Evolutionary conservation across 2,797 vertebrate species (phyloP).

Genomic region (Alauda arvensis): DNA sequence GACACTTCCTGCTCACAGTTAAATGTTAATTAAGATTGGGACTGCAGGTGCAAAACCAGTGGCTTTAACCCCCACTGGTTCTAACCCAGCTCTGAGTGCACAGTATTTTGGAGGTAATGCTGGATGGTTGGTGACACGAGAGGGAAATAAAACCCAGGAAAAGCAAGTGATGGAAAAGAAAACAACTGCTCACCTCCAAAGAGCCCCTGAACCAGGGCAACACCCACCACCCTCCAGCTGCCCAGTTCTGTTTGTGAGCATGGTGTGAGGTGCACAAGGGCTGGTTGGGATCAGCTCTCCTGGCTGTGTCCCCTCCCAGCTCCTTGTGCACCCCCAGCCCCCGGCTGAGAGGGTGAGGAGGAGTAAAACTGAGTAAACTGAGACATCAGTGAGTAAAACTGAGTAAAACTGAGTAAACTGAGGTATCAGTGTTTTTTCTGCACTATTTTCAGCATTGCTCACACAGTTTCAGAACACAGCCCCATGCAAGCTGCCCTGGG

Average conservation of each 20-base stretch:
- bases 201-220: neutral
- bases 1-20: neutral
- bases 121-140: neutral
- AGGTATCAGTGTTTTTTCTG: neutral
- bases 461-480: neutral
- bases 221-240: accelerated
- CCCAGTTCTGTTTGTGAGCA: neutral
- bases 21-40: neutral
- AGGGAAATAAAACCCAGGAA: neutral
- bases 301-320: neutral
- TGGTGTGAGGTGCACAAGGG: no score
- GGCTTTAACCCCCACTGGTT: neutral
- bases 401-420: neutral
- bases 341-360: accelerated
- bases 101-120: no score
- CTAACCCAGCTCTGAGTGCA: neutral
- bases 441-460: neutral
- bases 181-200: neutral
- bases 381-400: no score
- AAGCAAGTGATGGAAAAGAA: neutral
- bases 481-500: neutral
- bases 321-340: neutral
- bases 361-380: neutral
- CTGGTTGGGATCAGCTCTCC: neutral
- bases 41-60: neutral